Percentiles rank a stretch among this genome's conserved stretches.
Evolutionary conservation across 2,888 invertebrate genomes (phyloP).

Genomic region (Sminthurinus aureus): DNA sequence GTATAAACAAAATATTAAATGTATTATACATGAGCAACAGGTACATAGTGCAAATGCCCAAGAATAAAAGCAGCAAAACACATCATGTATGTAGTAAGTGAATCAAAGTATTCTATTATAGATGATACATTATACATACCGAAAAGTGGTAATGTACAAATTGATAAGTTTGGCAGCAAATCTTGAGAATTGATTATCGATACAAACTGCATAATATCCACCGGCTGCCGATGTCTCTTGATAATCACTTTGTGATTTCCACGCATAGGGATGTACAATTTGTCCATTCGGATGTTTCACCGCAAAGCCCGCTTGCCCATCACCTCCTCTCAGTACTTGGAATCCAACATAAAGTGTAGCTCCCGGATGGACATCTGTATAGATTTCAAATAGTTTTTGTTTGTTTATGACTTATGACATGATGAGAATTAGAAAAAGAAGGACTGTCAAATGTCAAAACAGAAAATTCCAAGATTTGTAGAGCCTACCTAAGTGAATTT

Average conservation of each 20-base stretch:
- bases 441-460: no score
- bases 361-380: constrained; percentile 65
- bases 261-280: constrained; percentile 88
- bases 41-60: no score
- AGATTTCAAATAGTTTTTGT: no score
- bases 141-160: constrained; percentile 87
- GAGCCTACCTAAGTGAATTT: constrained; percentile 62
- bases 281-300: constrained; percentile 84
- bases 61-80: no score
- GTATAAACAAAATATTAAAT: neutral
- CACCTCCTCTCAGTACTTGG: constrained; percentile 89
- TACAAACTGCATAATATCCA: constrained; percentile 89
- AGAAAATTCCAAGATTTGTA: no score
- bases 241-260: constrained; percentile 88
- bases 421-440: no score
- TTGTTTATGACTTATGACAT: neutral
- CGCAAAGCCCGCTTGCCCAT: constrained; percentile 92
- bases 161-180: constrained; percentile 90
- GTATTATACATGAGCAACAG: neutral
- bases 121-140: constrained; percentile 61
- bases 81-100: neutral
- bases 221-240: constrained; percentile 82
- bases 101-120: neutral
- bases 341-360: constrained; percentile 69
- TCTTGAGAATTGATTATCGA: constrained; percentile 91